Base-by-base conservation (phyloP, 2,888 invertebrate species). In the Coleophora flavipennella region DNA sequence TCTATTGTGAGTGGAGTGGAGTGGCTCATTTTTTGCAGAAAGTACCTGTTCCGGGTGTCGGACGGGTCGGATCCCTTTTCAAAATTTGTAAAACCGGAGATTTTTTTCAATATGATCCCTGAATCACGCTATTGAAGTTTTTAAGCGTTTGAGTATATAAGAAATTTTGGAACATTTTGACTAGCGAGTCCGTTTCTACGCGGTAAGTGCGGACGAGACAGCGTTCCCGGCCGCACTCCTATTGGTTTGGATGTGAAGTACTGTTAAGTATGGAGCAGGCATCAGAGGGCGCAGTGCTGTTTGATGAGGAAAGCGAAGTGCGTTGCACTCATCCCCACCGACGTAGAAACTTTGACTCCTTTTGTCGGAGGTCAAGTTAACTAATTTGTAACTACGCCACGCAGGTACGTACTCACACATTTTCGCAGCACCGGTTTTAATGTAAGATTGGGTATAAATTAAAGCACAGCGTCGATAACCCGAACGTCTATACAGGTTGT, bases 341-440 rank as follows among this genome's bases (percentile, higher is more conserved):
- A 45, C 54, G 80, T 80, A 81, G 80, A 71, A 69, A 50, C 52
- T 73, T 74, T 78, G 80, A 79, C 80, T 72, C 67, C 74, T 67
- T 67, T 78, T 80, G 20, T 20, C 6, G 60, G 27, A 1, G 25
- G 11, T n/a, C n/a, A n/a, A n/a, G n/a, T n/a, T n/a, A n/a, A n/a
- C n/a, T n/a, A n/a, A n/a, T n/a, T n/a, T n/a, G n/a, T n/a, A n/a
- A n/a, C n/a, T n/a, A n/a, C n/a, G n/a, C n/a, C n/a, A n/a, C n/a
- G n/a, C n/a, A n/a, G n/a, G n/a, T n/a, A n/a, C n/a, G n/a, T n/a
- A n/a, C n/a, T n/a, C n/a, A n/a, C n/a, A n/a, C n/a, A n/a, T n/a
- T n/a, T n/a, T n/a, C n/a, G n/a, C n/a, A n/a, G n/a, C n/a, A n/a
- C n/a, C n/a, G n/a, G n/a, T n/a, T n/a, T n/a, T n/a, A n/a, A n/a